Evolutionary conservation across 2,888 invertebrate species (phyloP), one percentile per base, ranked within the genome.

Genomic region (Clusia tigrina): DNA sequence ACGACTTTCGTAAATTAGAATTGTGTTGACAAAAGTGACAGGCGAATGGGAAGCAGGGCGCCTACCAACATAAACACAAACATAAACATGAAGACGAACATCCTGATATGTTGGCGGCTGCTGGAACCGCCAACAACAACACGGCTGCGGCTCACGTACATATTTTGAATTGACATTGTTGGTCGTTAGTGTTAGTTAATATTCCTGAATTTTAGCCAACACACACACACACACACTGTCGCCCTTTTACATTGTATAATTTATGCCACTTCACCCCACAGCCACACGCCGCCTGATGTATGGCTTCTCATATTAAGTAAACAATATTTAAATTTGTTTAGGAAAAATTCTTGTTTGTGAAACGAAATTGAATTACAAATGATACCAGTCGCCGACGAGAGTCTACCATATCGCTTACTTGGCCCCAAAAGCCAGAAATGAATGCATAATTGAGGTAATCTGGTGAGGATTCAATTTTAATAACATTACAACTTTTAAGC

Each of bases 321-420:
- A 71, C 71, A 73, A 68, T 76, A 78, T 76, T 76, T 70, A 76
- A 78, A 76, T 76, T 70, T 76, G 72, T 67, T 68, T 67, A 67
- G 59, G 56, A 48, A 58, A 68, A 67, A 60, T 54, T 46, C 54
- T 54, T 54, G 54, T 25, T 54, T 54, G 60, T 60, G 38, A 46
- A 52, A 52, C 24, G 25, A 60, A 60, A 60, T 60, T 60, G 54
- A 60, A 60, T 60, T 60, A 60, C 54, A 32, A 60, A 60, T 54
- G 60, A 54, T 54, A 54, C 42, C 9, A 17, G 42, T n/a, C 9
- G 42, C 15, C 10, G n/a, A 42, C 3, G 42, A 42, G 42, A 3
- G 15, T 15, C 12, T 32, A 32, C 5, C 32, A 9, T 5, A 32
- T 32, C 32, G 32, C 32, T 12, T 32, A 5, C 32, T 32, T 32